Evolutionary conservation across 2,888 invertebrate genomes (phyloP), one percentile per base, ranked within the genome.

Genomic region (Tetanocera ferruginea): DNA sequence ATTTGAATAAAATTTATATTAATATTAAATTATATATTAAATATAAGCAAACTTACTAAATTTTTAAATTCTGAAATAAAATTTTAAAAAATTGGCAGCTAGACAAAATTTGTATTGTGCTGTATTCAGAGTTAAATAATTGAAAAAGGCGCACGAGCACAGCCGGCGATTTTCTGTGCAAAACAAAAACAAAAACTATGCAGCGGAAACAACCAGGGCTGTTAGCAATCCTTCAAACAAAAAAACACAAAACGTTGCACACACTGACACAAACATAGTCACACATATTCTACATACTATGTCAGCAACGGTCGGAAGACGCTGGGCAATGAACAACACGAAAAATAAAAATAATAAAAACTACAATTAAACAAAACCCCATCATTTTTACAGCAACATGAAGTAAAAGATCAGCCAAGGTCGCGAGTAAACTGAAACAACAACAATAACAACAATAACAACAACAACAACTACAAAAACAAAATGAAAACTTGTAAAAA

Each of bases 351-450:
- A 52, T 11, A 23, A 17, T 8, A 37, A 67, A n/a, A 37, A 37
- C 60, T 9, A 60, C 60, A 60, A 55, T 19, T 43, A 3, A 43
- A 14, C 43, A 43, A 43, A 43, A 43, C 43, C 14, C 43, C 43
- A 43, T 43, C 43, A 43, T 43, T 43, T 37, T 14, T 3, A 49
- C 25, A 60, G 60, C 60, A 72, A 73, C 60, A 70, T n/a, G n/a
- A 8, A 19, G 31, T n/a, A 51, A 74, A 64, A 74, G 74, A 74
- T 74, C 74, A 74, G 74, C 74, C 74, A 74, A 74, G 74, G 74
- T 74, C 74, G 31, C 23, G 25, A 64, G 14, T 64, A 64, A 49
- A 72, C 49, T 43, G 49, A 62, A 62, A 64, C 51, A 74, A 57
- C 34, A 71, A 31, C 55, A 71, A 55, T 2, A 71, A 71, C 55